phyloP scores from a whole-genome alignment of 1,140 invertebrate species.

The Helicorthomorpha holstii region DNA sequence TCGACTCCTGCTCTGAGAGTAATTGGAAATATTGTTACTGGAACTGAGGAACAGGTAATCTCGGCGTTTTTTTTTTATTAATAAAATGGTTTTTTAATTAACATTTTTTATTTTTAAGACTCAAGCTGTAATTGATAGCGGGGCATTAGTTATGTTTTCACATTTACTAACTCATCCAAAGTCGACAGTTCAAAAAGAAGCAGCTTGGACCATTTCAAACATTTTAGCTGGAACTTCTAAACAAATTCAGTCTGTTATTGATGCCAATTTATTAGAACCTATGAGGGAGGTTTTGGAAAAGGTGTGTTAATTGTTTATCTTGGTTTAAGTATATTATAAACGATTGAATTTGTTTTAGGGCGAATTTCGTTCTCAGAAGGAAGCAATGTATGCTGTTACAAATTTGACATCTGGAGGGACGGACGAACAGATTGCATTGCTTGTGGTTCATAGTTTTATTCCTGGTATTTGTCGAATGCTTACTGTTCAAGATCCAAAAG shows the following conservation, averaged over 20 bases:
- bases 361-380: constrained; percentile 58
- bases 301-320: constrained; percentile 23
- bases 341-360: constrained; percentile 30
- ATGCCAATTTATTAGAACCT: constrained; percentile 44
- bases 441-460: constrained; percentile 39
- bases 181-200: constrained; percentile 62
- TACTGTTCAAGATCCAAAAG: constrained; percentile 35
- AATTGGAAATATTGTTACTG: constrained; percentile 75
- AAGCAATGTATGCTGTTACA: constrained; percentile 63
- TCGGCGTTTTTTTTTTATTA: not conserved
- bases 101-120: constrained; percentile 41
- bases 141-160: constrained; percentile 51
- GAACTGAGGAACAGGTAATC: constrained; percentile 49
- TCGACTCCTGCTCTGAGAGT: constrained; percentile 77
- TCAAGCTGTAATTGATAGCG: constrained; percentile 66
- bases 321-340: not conserved
- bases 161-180: constrained; percentile 55
- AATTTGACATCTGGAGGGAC: constrained; percentile 60
- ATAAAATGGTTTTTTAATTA: not conserved
- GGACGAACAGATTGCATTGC: constrained; percentile 41
- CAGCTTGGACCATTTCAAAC: constrained; percentile 67
- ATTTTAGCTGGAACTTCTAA: constrained; percentile 55
- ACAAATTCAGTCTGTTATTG: constrained; percentile 58
- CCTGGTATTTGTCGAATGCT: constrained; percentile 35
- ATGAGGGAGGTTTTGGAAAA: constrained; percentile 46